Percentiles rank a stretch among this genome's conserved stretches.
phyloP scores from a whole-genome alignment of 2,888 invertebrate species.

The Zaprionus lineosus region DNA sequence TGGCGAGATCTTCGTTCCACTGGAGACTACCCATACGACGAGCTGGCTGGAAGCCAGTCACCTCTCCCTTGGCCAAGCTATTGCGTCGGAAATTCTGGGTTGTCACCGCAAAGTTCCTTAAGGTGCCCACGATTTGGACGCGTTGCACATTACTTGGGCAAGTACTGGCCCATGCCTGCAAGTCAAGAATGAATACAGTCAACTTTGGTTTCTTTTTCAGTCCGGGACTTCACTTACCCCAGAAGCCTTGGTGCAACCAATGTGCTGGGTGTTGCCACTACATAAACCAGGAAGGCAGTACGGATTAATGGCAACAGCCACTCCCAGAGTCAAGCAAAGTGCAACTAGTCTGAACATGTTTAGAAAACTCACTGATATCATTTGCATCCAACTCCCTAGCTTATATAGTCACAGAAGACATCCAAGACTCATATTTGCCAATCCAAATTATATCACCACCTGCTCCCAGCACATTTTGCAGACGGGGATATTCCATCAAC shows the following conservation, averaged over 20 bases:
- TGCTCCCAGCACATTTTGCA: no score
- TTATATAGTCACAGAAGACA: conserved; percentile 25
- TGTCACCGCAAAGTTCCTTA: no score
- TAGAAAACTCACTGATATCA: conserved; percentile 9
- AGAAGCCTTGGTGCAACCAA: conserved; percentile 40
- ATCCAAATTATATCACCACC: no score
- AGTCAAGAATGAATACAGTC: no score
- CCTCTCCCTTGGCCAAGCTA: conserved; percentile 27
- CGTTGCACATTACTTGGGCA: no score
- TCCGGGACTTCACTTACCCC: conserved; percentile 38
- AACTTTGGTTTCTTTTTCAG: no score
- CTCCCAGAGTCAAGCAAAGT: conserved; percentile 9
- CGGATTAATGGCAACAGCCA: conserved; percentile 15
- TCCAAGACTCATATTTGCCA: background rate
- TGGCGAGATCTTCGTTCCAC: conserved; percentile 47
- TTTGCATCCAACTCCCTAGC: background rate
- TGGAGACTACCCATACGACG: conserved; percentile 49
- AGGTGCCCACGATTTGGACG: no score
- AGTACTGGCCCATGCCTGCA: no score
- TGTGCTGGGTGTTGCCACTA: conserved; percentile 27
- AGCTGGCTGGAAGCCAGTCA: conserved; percentile 40
- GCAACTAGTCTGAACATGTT: conserved; percentile 35
- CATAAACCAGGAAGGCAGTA: conserved; percentile 34
- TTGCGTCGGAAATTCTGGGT: conserved; percentile 45
- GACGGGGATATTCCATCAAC: no score